Evolutionary conservation across 2,888 invertebrate genomes (phyloP).

Genomic region (Meliscaeva auricollis): DNA sequence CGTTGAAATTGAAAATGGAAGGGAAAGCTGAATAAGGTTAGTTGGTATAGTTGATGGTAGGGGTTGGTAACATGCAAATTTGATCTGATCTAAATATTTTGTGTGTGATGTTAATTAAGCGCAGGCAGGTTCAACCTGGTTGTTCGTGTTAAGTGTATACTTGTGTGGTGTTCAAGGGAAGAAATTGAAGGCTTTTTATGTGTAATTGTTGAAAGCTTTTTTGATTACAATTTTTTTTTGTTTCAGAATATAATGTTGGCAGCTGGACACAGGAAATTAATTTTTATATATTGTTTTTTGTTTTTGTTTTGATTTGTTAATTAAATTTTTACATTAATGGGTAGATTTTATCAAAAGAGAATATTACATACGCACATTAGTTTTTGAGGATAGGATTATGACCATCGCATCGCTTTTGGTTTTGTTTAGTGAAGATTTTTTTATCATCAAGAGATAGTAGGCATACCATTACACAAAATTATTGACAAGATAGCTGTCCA

Average conservation of each 20-base stretch:
- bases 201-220: conserved; percentile 19
- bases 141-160: not conserved
- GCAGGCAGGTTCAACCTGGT: conserved; percentile 21
- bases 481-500: too few species aligned
- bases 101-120: conserved; percentile 18
- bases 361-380: too few species aligned
- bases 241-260: not conserved
- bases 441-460: too few species aligned
- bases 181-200: conserved; percentile 7
- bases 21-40: not conserved
- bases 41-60: not conserved
- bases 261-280: conserved; percentile 1
- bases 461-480: too few species aligned
- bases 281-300: too few species aligned
- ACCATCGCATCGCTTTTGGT: too few species aligned
- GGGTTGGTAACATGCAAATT: not conserved
- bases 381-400: too few species aligned
- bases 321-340: not conserved
- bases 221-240: not conserved
- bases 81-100: conserved; percentile 12
- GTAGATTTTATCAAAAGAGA: not conserved
- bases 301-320: not conserved
- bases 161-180: conserved; percentile 3
- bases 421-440: too few species aligned
- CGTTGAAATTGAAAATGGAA: not conserved